Evolutionary conservation across 2,888 invertebrate genomes (phyloP), one percentile per base, ranked within the genome.

Genomic region (Tenthredo scrophulariae): DNA sequence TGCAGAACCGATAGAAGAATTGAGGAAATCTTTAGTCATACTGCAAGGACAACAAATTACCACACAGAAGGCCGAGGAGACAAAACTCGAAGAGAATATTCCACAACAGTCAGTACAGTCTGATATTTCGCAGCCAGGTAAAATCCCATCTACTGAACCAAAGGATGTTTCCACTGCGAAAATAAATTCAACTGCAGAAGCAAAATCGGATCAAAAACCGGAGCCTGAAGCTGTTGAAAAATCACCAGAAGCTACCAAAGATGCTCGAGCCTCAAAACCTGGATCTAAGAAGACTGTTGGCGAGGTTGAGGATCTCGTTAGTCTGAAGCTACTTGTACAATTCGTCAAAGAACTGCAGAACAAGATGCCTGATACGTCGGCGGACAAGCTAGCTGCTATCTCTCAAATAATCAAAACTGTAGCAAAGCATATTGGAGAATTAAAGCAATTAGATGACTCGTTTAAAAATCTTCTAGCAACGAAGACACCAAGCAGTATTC

Each of bases 1-100:
- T 22, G 29, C 85, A 75, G 3, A 80, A 85, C 85, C 82, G 4
- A 46, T 85, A 18, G 94, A 95, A 84, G 95, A 95, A 92, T 95
- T 95, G 84, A 94, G 94, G 88, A 89, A 88, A 50, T 89, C 90
- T 1, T 87, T 92, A 3, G 85, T 91, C 7, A 85, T 89, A n/a
- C 88, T 90, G n/a, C 90, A 91, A 22, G 90, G 92, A 72, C 87
- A 89, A 85, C 86, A 67, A 50, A 33, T 43, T 9, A 15, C 10
- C 18, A 2, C 26, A 22, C 80, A 80, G n/a, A 58, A 62, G 37
- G 37, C 54, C 13, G n/a, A 72, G 5, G 87, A 89, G 29, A 86
- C 87, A 6, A 80, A 89, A 26, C 62, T 58, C 0, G 82, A 85
- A 13, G 26, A 80, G 40, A 80, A 40, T 80, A 22, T 62, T 10